Evolutionary conservation across 2,888 invertebrate species (phyloP), one percentile per base, ranked within the genome.

Genomic region (Drosophila suboccidentalis): DNA sequence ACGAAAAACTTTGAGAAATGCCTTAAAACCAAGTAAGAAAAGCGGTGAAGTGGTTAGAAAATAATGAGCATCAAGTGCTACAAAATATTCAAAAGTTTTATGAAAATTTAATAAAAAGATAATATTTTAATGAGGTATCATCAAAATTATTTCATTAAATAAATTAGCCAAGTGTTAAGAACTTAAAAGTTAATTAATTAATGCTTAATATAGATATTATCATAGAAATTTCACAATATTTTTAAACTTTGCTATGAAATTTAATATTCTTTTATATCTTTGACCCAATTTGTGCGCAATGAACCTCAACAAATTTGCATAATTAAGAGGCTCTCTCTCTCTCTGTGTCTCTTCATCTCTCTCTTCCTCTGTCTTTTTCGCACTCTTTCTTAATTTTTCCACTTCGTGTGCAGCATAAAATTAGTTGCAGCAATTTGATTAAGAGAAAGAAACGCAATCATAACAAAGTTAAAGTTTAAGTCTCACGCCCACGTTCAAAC

Each of bases 241-340:
- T 22, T 22, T 4, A 22, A 22, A 22, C 22, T 22, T 4, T 22
- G 0, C 4, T 22, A 22, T 22, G 22, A 22, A 22, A 22, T 22
- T 22, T 4, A 22, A 22, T 22, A 22, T 22, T 22, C 22, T 22
- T n/a, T n/a, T n/a, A n/a, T n/a, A n/a, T n/a, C 58, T 65, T 41
- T 78, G 84, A 87, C 84, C 84, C 82, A 84, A 82, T 80, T 84
- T 64, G 86, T 84, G 84, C 80, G 70, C 84, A 84, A 67, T 78
- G 84, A 84, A 84, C 84, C 86, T 79, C 43, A 43, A 44, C 64
- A 26, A 77, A 78, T 78, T 74, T 78, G 75, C 87, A 79, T 77
- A 80, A 79, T 79, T 61, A 47, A 66, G 65, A 63, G 70, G 46
- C 10, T 34, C 39, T 13, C n/a, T 41, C 41, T 9, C 34, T 46